Evolutionary conservation across 2,888 invertebrate genomes (phyloP), one percentile per base, ranked within the genome.

Genomic region (Limnephilus auricula): DNA sequence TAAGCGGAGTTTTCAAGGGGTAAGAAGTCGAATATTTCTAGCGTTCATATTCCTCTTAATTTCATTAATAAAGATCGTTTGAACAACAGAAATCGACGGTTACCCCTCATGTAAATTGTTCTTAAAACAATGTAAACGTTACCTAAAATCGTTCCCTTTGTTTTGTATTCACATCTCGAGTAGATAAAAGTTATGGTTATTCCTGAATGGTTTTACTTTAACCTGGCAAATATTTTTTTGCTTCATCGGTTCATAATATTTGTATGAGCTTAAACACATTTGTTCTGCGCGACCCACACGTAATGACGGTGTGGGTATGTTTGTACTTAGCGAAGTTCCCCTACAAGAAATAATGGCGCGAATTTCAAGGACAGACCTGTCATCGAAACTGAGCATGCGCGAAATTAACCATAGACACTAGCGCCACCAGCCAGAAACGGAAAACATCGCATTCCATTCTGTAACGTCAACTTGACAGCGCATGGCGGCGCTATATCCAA

Each of bases 311-410:
- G 65, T 65, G 25, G 65, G 65, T n/a, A 65, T 25, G 32, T 80
- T 31, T 80, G 32, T 31, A 32, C 32, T 65, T 65, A 6, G 65
- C 65, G 25, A 65, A 65, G 32, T 80, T 80, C 32, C 80, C 80
- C 80, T 15, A 6, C 25, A 65, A 65, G 65, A 25, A n/a, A 65
- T 65, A 85, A 40, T 85, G 85, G 85, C 85, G 85, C 85, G 85
- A 25, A 40, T 37, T 84, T 85, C 85, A 85, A 85, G 45, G 85
- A 37, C 85, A 85, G 45, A 25, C 6, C 30, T 85, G 85, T 85
- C 85, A 85, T 12, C 40, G 85, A n/a, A 45, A 40, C 85, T 85
- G 85, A n/a, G 85, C 85, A 85, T 40, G 85, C 85, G 85, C 85
- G 34, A 82, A 40, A n/a, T 37, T n/a, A 85, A 85, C 40, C 85